These are phyloP conservation scores for Brenthis daphne DNA, from an alignment of 2,888 invertebrate genomes.

Conservation along the genomic window DNA sequence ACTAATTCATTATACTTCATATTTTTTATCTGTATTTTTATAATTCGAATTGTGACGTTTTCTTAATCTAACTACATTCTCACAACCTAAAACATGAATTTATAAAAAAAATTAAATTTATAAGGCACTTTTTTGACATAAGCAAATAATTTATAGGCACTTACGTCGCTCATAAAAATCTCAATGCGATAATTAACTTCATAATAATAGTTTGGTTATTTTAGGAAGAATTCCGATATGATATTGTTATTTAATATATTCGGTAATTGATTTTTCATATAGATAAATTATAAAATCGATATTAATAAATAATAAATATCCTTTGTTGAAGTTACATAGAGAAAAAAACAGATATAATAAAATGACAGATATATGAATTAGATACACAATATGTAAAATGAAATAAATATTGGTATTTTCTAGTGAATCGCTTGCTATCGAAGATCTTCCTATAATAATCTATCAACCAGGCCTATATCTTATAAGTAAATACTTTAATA, in stretches of 20 bases:
- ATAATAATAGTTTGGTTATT: conserved; percentile 30
- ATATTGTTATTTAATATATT: too few relatives aligned
- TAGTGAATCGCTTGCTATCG: background rate
- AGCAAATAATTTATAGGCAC: conserved; percentile 37
- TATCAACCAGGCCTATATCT: background rate
- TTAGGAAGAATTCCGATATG: conserved; percentile 13
- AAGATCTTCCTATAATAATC: conserved; percentile 19
- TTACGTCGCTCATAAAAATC: conserved; percentile 34
- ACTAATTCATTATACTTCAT: background rate
- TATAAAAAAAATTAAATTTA: conserved; percentile 37
- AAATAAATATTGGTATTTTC: background rate
- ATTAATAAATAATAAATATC: background rate
- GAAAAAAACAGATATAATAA: background rate
- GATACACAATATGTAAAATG: background rate
- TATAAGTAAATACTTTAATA: conserved; percentile 21
- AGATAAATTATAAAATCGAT: background rate
- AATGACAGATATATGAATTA: background rate
- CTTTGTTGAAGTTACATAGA: background rate
- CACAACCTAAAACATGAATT: conserved; percentile 56
- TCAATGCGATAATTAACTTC: conserved; percentile 31
- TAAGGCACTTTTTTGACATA: conserved; percentile 40
- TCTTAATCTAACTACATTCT: conserved; percentile 46
- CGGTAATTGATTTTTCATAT: conserved; percentile 1
- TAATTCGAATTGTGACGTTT: conserved; percentile 55
- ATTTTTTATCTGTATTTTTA: conserved; percentile 25